phyloP scores from a whole-genome alignment of 2,888 invertebrate genomes.

The Meandrusa payeni region DNA sequence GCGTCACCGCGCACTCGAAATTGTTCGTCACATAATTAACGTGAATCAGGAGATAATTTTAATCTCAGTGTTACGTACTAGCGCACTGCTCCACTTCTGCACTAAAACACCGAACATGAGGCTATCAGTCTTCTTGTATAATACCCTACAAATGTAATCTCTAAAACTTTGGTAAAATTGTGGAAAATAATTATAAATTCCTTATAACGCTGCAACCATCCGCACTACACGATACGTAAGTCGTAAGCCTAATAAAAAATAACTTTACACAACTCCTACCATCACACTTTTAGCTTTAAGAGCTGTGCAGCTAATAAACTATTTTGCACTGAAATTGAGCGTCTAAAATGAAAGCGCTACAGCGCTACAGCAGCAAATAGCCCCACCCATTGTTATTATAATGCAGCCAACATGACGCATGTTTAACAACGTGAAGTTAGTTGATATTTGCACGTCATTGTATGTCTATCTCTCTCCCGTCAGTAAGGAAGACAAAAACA shows the following conservation, averaged over 20 bases:
- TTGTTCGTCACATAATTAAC: constrained; percentile 77
- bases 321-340: constrained; percentile 1
- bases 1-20: constrained; percentile 72
- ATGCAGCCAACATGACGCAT: constrained; percentile 76
- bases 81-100: constrained; percentile 35
- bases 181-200: constrained; percentile 10
- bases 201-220: constrained; percentile 46
- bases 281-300: constrained; percentile 36
- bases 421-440: constrained; percentile 59
- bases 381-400: constrained; percentile 76
- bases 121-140: neutral
- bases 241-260: constrained; percentile 66
- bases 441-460: constrained; percentile 34
- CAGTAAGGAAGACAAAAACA: constrained; percentile 36
- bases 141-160: constrained; percentile 2
- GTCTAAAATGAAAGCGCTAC: constrained; percentile 42
- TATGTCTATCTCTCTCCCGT: constrained; percentile 38
- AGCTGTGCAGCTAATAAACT: constrained; percentile 30
- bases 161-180: constrained; percentile 22
- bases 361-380: constrained; percentile 37
- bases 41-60: constrained; percentile 63
- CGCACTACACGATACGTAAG: constrained; percentile 64
- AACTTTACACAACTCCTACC: constrained; percentile 68
- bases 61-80: constrained; percentile 50
- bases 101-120: constrained; percentile 29